A percentile compares a stretch with the other conserved stretches of the same genome.
These are phyloP conservation scores for Rhagonycha fulva DNA, from an alignment of 2,888 invertebrate species.

Conservation along the genomic window DNA sequence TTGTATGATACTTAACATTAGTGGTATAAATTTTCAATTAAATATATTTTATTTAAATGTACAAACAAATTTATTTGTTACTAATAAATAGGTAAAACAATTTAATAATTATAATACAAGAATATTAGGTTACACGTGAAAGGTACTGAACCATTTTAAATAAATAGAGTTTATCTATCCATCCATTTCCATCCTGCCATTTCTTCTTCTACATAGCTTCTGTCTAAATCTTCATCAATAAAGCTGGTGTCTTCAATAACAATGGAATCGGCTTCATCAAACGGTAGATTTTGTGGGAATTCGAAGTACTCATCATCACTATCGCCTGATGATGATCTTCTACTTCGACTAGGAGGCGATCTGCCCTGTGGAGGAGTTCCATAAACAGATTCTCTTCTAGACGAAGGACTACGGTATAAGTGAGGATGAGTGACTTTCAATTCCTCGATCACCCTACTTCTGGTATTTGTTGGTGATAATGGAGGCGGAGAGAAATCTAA, in stretches of 20 bases:
- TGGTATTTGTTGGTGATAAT: neutral
- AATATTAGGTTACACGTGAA: neutral
- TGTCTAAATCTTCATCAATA: constrained; percentile 25
- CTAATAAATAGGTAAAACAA: neutral
- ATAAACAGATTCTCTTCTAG: constrained; percentile 13
- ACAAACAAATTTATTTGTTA: too few relatives aligned
- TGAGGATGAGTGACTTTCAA: neutral
- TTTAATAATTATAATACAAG: neutral
- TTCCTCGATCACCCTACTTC: neutral
- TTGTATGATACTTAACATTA: too few relatives aligned
- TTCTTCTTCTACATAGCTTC: constrained; percentile 12
- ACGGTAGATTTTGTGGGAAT: constrained; percentile 15
- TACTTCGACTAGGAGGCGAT: neutral
- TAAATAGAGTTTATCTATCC: constrained; percentile 6
- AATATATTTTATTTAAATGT: too few relatives aligned
- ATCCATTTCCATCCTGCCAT: constrained; percentile 18
- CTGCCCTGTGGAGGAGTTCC: neutral
- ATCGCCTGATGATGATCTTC: neutral
- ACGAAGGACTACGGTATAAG: neutral
- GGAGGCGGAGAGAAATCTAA: neutral
- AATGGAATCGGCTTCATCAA: constrained; percentile 9
- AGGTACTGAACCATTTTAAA: neutral
- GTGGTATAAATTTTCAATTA: too few relatives aligned
- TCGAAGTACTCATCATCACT: neutral
- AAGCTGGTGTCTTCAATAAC: constrained; percentile 27